Conservation (phyloP, 2,888 invertebrate genomes). For the Ochlodes sylvanus region DNA sequence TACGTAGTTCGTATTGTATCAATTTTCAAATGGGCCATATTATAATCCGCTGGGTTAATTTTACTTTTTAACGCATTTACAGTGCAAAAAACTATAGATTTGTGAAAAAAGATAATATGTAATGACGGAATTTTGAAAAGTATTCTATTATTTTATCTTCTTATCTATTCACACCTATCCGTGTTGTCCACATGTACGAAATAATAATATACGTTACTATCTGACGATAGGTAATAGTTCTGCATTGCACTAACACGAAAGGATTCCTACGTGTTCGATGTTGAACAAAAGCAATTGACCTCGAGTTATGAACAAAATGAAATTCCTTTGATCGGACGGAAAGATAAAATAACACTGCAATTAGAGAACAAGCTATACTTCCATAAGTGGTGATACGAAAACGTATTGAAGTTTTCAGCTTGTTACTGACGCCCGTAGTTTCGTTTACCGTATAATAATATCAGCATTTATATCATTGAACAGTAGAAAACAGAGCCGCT, state of each 20-base stretch:
- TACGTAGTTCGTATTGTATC: too few species aligned
- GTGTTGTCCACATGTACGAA: not conserved
- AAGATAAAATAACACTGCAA: conserved; percentile 35
- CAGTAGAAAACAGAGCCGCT: too few species aligned
- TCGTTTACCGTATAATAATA: not conserved
- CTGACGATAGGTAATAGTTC: conserved; percentile 17
- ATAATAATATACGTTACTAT: not conserved
- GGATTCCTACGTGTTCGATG: conserved; percentile 25
- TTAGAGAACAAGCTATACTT: conserved; percentile 24
- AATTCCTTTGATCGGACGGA: conserved; percentile 34
- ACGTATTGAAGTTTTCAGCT: conserved; percentile 13
- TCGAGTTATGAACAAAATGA: conserved; percentile 35
- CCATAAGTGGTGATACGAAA: conserved; percentile 23
- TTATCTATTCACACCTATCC: too few species aligned
- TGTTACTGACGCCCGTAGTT: not conserved
- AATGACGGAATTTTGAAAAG: too few species aligned
- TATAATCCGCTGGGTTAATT: too few species aligned
- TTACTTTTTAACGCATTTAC: too few species aligned
- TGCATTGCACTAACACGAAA: conserved; percentile 18
- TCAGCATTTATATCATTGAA: too few species aligned
- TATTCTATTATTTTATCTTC: too few species aligned
- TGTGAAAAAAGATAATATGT: too few species aligned
- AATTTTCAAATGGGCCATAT: too few species aligned
- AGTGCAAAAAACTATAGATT: too few species aligned
- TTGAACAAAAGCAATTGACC: conserved; percentile 31